These are phyloP conservation scores for Eilema caniola DNA, from an alignment of 2,888 invertebrate genomes.

Conservation along the genomic window DNA sequence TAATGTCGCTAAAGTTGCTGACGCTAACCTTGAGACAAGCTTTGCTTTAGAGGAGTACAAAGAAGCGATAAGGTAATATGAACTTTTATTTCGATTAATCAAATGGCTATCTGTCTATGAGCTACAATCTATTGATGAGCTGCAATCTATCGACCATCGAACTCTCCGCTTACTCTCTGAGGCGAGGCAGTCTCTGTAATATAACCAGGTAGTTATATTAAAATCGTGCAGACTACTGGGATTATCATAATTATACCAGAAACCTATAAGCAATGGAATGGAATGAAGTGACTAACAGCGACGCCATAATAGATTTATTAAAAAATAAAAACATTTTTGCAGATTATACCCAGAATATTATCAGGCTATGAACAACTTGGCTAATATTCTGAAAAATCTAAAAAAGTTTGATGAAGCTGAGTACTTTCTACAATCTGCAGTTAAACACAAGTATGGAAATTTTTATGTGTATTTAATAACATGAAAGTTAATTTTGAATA, in stretches of 20 bases:
- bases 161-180: too few relatives aligned
- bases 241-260: too few relatives aligned
- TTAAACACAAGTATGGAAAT: conserved; percentile 89
- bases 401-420: conserved; percentile 91
- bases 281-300: too few relatives aligned
- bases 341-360: conserved; percentile 93
- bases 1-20: conserved; percentile 96
- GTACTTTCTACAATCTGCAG: conserved; percentile 90
- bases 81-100: not conserved
- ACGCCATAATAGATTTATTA: too few relatives aligned
- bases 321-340: conserved; percentile 42
- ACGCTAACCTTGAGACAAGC: conserved; percentile 89
- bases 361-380: conserved; percentile 97
- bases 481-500: too few relatives aligned
- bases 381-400: conserved; percentile 93
- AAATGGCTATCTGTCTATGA: not conserved
- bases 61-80: conserved; percentile 89
- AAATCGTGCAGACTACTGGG: too few relatives aligned
- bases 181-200: too few relatives aligned
- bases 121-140: too few relatives aligned
- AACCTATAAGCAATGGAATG: too few relatives aligned
- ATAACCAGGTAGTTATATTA: too few relatives aligned
- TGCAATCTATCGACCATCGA: too few relatives aligned
- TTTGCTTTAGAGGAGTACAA: conserved; percentile 93
- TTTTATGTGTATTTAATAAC: not conserved